Evolutionary conservation across 2,113 vertebrate genomes (phyloP).

Genomic region (Chaetura pelagica): DNA sequence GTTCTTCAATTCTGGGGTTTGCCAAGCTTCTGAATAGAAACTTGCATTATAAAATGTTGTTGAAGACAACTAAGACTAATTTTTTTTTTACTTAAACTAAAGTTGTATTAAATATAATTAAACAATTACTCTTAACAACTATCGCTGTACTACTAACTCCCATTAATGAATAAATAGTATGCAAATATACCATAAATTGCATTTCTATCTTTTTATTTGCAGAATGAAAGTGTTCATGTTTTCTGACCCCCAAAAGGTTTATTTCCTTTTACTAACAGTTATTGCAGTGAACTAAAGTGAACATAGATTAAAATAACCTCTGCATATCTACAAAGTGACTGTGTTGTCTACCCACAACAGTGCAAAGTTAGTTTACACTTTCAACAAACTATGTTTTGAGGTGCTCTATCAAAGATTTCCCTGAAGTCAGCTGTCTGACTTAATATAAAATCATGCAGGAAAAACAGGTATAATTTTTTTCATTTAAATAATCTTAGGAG

Average conservation of each 20-base stretch:
- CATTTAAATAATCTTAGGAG: slow-evolving; percentile 15
- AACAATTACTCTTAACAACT: not conserved
- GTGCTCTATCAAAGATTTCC: not conserved
- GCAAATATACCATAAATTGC: not conserved
- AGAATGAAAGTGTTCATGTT: not conserved
- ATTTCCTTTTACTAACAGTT: not conserved
- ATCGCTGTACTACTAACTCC: not conserved
- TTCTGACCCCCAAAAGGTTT: not conserved
- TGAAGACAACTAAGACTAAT: not conserved
- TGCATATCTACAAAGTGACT: not conserved
- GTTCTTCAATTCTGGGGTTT: not conserved
- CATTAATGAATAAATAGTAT: not conserved
- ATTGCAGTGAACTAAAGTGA: not conserved
- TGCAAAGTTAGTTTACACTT: not conserved
- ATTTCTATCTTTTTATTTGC: not conserved
- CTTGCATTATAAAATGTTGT: not conserved
- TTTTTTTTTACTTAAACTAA: not conserved
- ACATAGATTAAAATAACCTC: not conserved
- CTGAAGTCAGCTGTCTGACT: not conserved
- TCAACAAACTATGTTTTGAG: not conserved
- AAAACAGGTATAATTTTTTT: slow-evolving; percentile 28
- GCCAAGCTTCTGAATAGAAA: not conserved
- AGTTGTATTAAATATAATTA: not conserved
- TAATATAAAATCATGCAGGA: not conserved
- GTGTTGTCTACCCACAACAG: not conserved